Evolutionary conservation across 2,888 invertebrate genomes (phyloP).

Genomic region (Galerucella calmariensis): DNA sequence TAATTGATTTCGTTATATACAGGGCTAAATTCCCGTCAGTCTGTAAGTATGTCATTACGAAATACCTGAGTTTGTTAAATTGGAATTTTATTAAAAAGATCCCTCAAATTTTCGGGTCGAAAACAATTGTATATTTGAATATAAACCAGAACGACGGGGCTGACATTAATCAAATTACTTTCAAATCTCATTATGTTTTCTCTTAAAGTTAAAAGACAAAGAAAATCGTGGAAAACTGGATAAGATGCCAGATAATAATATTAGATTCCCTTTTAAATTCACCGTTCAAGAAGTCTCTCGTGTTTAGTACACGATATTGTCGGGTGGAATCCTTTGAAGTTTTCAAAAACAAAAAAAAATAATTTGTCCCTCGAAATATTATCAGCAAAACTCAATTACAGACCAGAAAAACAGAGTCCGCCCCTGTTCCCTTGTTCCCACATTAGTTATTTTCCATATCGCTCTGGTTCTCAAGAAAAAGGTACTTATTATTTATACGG

Average conservation of each 20-base stretch:
- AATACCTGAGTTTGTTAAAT: constrained; percentile 7
- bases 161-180: constrained; percentile 37
- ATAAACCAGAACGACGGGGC: constrained; percentile 34
- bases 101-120: constrained; percentile 5
- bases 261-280: constrained; percentile 28
- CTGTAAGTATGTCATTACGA: background rate
- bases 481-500: constrained; percentile 8
- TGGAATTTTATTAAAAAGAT: constrained; percentile 25
- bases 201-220: constrained; percentile 33
- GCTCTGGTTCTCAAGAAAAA: background rate
- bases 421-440: background rate
- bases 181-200: constrained; percentile 37
- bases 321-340: constrained; percentile 7
- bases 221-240: constrained; percentile 36
- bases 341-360: background rate
- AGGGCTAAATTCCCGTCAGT: background rate
- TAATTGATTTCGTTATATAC: background rate
- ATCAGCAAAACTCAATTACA: background rate
- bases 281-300: constrained; percentile 14
- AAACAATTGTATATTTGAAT: constrained; percentile 25
- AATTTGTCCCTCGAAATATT: background rate
- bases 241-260: constrained; percentile 35
- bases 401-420: too few relatives aligned
- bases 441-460: background rate
- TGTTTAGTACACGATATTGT: constrained; percentile 11